Evolutionary conservation across 2,888 invertebrate species (phyloP).

Genomic region (Stegana nigrithorax): DNA sequence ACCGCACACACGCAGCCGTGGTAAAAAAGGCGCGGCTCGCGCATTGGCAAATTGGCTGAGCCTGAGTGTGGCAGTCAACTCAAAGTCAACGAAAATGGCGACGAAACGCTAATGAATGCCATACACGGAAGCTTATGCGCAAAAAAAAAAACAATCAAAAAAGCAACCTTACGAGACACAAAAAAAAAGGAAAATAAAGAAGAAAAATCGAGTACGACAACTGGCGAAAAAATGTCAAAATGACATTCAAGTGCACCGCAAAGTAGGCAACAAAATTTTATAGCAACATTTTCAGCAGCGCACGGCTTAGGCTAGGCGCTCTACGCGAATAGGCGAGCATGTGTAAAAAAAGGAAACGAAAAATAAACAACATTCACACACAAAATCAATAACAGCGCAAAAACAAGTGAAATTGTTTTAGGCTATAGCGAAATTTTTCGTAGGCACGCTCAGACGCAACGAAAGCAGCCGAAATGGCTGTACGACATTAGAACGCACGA

Average conservation of each 20-base stretch:
- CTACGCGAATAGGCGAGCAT: no score
- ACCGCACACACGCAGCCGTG: no score
- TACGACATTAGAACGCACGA: background rate
- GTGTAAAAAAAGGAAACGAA: background rate
- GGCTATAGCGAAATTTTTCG: background rate
- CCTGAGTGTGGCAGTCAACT: no score
- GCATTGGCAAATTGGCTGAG: no score
- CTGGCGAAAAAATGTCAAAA: slow-evolving; percentile 1
- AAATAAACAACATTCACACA: background rate
- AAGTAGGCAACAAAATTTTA: slow-evolving; percentile 36
- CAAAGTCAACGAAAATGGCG: slow-evolving; percentile 31
- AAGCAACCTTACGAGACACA: background rate
- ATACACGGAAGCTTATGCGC: slow-evolving; percentile 41
- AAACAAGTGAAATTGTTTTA: background rate
- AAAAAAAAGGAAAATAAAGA: background rate
- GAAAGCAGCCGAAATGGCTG: background rate
- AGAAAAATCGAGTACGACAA: background rate
- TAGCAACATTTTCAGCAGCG: slow-evolving; percentile 21
- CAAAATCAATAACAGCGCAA: slow-evolving; percentile 9
- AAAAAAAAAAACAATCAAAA: background rate
- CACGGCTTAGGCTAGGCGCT: background rate
- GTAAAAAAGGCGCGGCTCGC: background rate
- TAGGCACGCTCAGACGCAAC: background rate
- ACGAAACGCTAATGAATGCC: slow-evolving; percentile 50
- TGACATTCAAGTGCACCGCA: slow-evolving; percentile 21